These are phyloP conservation scores for Ictalurus furcatus DNA, from an alignment of 2,113 vertebrate species.

Conservation along the genomic window DNA sequence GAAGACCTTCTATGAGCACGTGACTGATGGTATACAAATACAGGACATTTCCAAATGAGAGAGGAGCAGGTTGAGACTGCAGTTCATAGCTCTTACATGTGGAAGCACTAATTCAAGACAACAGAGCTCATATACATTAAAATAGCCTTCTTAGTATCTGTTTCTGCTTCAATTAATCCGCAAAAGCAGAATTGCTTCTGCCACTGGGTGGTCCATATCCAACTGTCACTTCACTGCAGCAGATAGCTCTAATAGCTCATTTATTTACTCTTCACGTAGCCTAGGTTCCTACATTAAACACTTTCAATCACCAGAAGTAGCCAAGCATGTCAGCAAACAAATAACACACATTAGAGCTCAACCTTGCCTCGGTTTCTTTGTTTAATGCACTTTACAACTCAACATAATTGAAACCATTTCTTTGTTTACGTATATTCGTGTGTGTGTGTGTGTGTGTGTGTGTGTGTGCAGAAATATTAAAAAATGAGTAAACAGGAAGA, in stretches of 20 bases:
- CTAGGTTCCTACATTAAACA: conserved; percentile 34
- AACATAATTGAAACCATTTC: conserved; percentile 25
- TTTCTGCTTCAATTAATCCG: conserved; percentile 2
- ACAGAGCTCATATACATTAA: neutral
- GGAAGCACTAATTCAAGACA: neutral
- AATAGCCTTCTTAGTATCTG: neutral
- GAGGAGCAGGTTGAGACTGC: neutral
- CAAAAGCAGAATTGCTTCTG: conserved; percentile 26
- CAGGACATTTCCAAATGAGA: neutral
- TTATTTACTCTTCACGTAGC: conserved; percentile 48
- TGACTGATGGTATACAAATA: neutral
- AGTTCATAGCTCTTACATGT: neutral
- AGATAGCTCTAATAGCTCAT: conserved; percentile 48
- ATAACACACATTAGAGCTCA: conserved; percentile 30
- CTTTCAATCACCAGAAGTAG: conserved; percentile 41
- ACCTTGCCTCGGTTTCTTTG: conserved; percentile 24
- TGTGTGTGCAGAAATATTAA: neutral
- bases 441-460: conserved; percentile 11
- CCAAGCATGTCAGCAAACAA: conserved; percentile 34
- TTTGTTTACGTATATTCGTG: neutral
- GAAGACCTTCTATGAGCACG: neutral
- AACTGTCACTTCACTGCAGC: conserved; percentile 31
- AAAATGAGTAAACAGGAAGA: neutral
- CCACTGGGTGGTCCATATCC: conserved; percentile 10
- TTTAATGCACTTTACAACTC: conserved; percentile 31